phyloP scores from a whole-genome alignment of 30 jellyfish, hydroid and myxozoan genomes.

The Aurelia sp. region DNA sequence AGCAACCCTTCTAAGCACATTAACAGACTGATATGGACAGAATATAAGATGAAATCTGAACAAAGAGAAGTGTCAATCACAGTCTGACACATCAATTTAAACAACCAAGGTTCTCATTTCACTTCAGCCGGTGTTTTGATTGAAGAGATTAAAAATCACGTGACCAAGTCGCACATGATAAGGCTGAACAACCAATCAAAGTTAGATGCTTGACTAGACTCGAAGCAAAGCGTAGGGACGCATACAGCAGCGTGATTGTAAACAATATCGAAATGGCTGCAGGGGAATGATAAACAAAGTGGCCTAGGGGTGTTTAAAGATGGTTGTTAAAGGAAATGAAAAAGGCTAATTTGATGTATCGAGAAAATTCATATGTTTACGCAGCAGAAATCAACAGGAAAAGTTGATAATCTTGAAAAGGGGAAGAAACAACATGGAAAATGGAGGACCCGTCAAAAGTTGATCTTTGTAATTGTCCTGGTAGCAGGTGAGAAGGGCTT shows the following conservation, averaged over 20 bases:
- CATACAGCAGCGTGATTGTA: slow-evolving; percentile 27
- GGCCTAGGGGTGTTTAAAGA: too few species aligned
- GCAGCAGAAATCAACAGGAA: slow-evolving; percentile 5
- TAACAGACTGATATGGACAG: too few species aligned
- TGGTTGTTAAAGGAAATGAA: slow-evolving; percentile 9
- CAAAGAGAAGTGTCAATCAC: too few species aligned
- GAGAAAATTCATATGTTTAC: slow-evolving; percentile 9
- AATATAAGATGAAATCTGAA: too few species aligned
- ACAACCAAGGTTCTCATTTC: not conserved
- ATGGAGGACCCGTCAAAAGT: slow-evolving; percentile 39
- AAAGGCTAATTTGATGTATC: slow-evolving; percentile 21
- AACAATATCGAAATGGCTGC: slow-evolving; percentile 11
- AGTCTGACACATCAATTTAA: too few species aligned
- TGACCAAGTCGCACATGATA: slow-evolving; percentile 10
- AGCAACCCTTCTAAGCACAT: too few species aligned
- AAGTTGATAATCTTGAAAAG: not conserved
- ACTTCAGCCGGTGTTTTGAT: slow-evolving; percentile 15
- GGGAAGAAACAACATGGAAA: not conserved
- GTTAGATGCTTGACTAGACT: slow-evolving; percentile 29
- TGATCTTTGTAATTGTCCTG: slow-evolving; percentile 30
- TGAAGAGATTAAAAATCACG: not conserved
- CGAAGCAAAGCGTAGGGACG: slow-evolving; percentile 51
- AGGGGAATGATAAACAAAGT: too few species aligned
- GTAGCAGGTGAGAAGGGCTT: slow-evolving; percentile 31
- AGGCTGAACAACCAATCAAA: slow-evolving; percentile 31